These are phyloP conservation scores for Orius insidiosus DNA, from an alignment of 1,140 invertebrate species.

Conservation along the genomic window DNA sequence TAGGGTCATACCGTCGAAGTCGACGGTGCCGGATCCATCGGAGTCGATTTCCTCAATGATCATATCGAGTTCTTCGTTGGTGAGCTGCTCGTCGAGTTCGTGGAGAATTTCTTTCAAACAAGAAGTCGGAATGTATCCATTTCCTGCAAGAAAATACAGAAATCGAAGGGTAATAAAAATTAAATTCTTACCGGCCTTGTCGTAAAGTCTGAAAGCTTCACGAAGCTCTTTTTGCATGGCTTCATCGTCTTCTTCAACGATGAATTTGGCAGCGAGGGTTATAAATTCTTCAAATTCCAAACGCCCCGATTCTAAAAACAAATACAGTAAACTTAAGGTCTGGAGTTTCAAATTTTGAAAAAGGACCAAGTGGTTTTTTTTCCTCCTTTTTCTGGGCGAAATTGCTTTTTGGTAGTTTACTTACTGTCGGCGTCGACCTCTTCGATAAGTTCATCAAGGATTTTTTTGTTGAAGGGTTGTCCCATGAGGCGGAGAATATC, in stretches of 20 bases:
- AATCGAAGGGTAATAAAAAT: background rate
- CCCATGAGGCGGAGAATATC: slow-evolving; percentile 89
- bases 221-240: slow-evolving; percentile 80
- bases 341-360: too few species aligned
- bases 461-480: slow-evolving; percentile 88
- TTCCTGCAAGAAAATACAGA: slow-evolving; percentile 40
- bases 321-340: too few species aligned
- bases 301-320: slow-evolving; percentile 69
- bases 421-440: slow-evolving; percentile 91
- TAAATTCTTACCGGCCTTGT: slow-evolving; percentile 49
- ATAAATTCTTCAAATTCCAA: slow-evolving; percentile 92
- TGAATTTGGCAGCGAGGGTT: slow-evolving; percentile 80
- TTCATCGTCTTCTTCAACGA: slow-evolving; percentile 87
- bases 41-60: slow-evolving; percentile 95
- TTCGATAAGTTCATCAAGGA: slow-evolving; percentile 84
- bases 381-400: too few species aligned
- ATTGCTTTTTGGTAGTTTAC: slow-evolving; percentile 30
- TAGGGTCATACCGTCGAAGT: slow-evolving; percentile 39
- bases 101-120: slow-evolving; percentile 79
- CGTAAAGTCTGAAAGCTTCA: slow-evolving; percentile 81
- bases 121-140: slow-evolving; percentile 88
- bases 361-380: too few species aligned
- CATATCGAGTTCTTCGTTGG: slow-evolving; percentile 78
- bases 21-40: slow-evolving; percentile 74
- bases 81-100: slow-evolving; percentile 83